phyloP scores from a whole-genome alignment of 1,140 invertebrate species.

The Pseudoatta argentina region DNA sequence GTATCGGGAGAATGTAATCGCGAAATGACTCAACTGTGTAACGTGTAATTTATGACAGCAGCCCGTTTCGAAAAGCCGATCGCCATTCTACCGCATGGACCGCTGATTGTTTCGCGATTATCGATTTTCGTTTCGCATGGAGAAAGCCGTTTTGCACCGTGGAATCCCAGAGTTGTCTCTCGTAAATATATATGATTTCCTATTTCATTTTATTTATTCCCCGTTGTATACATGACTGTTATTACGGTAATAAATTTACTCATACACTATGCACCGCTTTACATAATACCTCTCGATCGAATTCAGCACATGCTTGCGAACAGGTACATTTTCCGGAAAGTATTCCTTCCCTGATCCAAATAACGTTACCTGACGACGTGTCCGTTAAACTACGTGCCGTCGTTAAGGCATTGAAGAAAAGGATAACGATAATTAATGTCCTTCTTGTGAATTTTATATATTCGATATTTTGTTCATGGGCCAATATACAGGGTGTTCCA shows the following conservation, averaged over 20 bases:
- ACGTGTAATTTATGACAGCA: constrained; percentile 34
- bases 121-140: constrained; percentile 32
- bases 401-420: constrained; percentile 25
- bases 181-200: constrained; percentile 48
- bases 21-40: not conserved
- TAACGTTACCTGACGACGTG: not conserved
- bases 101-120: constrained; percentile 54
- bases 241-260: constrained; percentile 54
- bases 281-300: constrained; percentile 51
- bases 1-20: constrained; percentile 40
- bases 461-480: not conserved
- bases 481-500: no score
- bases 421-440: constrained; percentile 16
- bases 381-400: constrained; percentile 25
- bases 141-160: not conserved
- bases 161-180: not conserved
- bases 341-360: not conserved
- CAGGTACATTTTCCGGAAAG: constrained; percentile 6
- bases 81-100: not conserved
- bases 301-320: constrained; percentile 42
- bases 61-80: not conserved
- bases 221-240: constrained; percentile 24
- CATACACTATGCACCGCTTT: constrained; percentile 23
- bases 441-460: not conserved
- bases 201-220: constrained; percentile 47